A percentile compares a stretch with the other conserved stretches of the same genome.
These are phyloP conservation scores for Anas bahamensis DNA, from an alignment of 2,797 vertebrate genomes.

Conservation along the genomic window DNA sequence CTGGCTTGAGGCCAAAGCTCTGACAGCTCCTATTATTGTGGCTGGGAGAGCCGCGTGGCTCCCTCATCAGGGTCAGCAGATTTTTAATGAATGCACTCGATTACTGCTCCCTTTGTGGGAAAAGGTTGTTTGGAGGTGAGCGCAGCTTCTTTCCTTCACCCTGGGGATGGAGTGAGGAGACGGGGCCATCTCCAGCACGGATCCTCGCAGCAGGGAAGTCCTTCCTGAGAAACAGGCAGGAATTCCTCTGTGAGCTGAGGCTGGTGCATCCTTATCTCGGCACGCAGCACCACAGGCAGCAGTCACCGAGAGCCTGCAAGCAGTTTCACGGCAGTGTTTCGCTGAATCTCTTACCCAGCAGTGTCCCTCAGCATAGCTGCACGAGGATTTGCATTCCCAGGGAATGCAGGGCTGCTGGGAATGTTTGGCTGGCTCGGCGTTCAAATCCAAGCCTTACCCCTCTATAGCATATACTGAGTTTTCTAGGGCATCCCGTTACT, in stretches of 20 bases:
- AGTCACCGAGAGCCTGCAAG: not conserved
- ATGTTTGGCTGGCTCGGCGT: not conserved
- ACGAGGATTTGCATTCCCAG: not conserved
- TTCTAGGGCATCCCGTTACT: not conserved
- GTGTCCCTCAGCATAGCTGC: not conserved
- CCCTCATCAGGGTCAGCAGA: conserved; percentile 2
- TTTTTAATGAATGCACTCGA: conserved; percentile 7
- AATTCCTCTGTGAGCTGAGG: not conserved
- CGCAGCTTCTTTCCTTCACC: not conserved
- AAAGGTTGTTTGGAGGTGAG: conserved; percentile 35
- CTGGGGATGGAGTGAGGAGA: not conserved
- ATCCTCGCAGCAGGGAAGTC: not conserved
- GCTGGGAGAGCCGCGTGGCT: not conserved
- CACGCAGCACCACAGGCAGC: not conserved
- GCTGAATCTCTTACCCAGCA: not conserved
- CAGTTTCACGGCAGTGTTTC: not conserved
- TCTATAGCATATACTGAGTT: not conserved
- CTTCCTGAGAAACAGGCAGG: not conserved
- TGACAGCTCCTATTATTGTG: conserved; percentile 2
- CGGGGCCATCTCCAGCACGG: not conserved
- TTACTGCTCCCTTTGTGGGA: not conserved
- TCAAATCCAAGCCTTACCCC: not conserved
- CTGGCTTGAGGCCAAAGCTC: not conserved
- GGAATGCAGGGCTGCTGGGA: not conserved
- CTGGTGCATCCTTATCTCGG: not conserved